A percentile compares a stretch with the other conserved stretches of the same genome.
These are phyloP conservation scores for Ctena decussata DNA, from an alignment of 2,888 invertebrate genomes.

Conservation along the genomic window DNA sequence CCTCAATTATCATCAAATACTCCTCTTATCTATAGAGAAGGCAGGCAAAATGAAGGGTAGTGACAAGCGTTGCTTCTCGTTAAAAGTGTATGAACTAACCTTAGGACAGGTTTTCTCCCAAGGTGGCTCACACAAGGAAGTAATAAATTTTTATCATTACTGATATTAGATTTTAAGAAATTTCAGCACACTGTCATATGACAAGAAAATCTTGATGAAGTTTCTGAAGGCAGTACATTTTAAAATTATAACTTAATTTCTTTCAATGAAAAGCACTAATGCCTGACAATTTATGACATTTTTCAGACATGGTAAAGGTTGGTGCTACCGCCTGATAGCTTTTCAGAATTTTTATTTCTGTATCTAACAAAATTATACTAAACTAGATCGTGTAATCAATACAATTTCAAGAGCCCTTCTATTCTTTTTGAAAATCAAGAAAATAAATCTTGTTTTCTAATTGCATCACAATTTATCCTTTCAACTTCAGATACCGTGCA, in stretches of 20 bases:
- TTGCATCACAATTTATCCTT: too few relatives aligned
- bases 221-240: not conserved
- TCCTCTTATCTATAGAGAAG: too few relatives aligned
- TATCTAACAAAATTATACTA: not conserved
- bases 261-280: not conserved
- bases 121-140: too few relatives aligned
- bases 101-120: too few relatives aligned
- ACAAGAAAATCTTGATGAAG: not conserved
- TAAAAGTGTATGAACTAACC: too few relatives aligned
- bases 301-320: not conserved
- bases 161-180: not conserved
- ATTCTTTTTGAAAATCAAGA: too few relatives aligned
- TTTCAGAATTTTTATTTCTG: not conserved
- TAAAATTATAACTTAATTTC: not conserved
- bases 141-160: constrained; percentile 2
- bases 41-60: too few relatives aligned
- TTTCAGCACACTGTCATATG: not conserved
- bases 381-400: not conserved
- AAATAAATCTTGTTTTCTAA: too few relatives aligned
- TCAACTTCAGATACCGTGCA: too few relatives aligned
- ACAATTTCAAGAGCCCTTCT: too few relatives aligned
- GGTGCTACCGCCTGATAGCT: not conserved
- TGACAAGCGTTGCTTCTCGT: too few relatives aligned
- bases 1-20: too few relatives aligned
- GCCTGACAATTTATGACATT: not conserved